These are phyloP conservation scores for Orchesella cincta DNA, from an alignment of 1,140 invertebrate species.

Conservation along the genomic window DNA sequence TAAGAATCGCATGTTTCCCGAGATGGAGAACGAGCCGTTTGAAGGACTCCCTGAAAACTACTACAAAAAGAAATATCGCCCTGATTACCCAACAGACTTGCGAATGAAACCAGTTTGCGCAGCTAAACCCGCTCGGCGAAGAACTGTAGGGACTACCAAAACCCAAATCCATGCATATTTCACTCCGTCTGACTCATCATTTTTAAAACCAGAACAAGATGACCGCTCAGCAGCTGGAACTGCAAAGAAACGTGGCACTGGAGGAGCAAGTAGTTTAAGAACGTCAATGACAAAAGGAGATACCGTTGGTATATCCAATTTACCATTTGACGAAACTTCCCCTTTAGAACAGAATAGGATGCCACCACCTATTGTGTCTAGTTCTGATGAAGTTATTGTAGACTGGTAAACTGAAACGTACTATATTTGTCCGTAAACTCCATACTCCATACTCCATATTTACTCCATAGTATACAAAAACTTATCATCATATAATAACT, in stretches of 20 bases:
- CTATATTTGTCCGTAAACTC: neutral
- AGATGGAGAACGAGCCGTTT: neutral
- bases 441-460: no score
- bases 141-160: neutral
- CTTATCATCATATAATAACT: neutral
- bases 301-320: neutral
- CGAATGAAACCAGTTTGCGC: neutral
- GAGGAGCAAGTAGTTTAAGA: neutral
- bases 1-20: no score
- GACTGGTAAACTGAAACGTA: neutral
- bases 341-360: neutral
- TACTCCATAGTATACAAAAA: no score
- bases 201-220: neutral
- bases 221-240: neutral
- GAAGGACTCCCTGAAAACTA: neutral
- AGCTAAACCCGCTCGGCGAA: neutral
- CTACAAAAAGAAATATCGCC: neutral
- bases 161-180: neutral
- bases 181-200: neutral
- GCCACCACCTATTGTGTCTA: neutral
- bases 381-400: conserved; percentile 7
- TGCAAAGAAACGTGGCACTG: neutral
- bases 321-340: neutral
- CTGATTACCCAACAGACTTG: conserved; percentile 4
- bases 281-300: neutral